Evolutionary conservation across 2,797 vertebrate genomes (phyloP).

Genomic region (Brachyrhaphis roseni): DNA sequence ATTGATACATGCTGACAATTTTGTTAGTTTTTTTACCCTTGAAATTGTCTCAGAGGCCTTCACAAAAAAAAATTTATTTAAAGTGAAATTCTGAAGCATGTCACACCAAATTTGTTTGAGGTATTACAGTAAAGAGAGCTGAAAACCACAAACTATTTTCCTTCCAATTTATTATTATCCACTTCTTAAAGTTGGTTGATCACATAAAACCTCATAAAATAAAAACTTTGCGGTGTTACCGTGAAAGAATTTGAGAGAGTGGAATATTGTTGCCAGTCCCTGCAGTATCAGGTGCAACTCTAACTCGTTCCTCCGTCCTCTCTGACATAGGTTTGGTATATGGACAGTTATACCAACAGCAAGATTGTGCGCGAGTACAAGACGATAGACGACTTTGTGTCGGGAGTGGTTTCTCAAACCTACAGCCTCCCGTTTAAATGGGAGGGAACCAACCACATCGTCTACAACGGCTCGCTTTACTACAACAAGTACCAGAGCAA

Average conservation of each 20-base stretch:
- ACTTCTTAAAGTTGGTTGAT: background rate
- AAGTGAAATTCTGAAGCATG: background rate
- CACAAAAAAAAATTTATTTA: background rate
- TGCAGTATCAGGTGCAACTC: background rate
- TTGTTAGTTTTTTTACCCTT: background rate
- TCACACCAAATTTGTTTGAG: too few species aligned
- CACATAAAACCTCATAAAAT: background rate
- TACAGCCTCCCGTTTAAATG: constrained; percentile 98
- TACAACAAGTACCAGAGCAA: constrained; percentile 99
- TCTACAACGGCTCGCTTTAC: constrained; percentile 97
- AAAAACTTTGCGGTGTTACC: background rate
- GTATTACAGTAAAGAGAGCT: background rate
- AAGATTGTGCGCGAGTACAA: constrained; percentile 97
- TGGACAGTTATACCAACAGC: constrained; percentile 98
- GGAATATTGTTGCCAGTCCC: background rate
- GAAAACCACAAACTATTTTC: background rate
- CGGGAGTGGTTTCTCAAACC: constrained; percentile 91
- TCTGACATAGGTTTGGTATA: constrained; percentile 92
- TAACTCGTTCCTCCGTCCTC: constrained; percentile 24
- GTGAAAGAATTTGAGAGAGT: background rate
- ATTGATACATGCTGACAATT: background rate
- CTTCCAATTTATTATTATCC: background rate
- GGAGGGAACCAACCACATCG: constrained; percentile 97
- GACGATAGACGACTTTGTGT: constrained; percentile 90
- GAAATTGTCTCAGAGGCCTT: background rate